phyloP scores from a whole-genome alignment of 1,140 invertebrate genomes.

The Formica exsecta region DNA sequence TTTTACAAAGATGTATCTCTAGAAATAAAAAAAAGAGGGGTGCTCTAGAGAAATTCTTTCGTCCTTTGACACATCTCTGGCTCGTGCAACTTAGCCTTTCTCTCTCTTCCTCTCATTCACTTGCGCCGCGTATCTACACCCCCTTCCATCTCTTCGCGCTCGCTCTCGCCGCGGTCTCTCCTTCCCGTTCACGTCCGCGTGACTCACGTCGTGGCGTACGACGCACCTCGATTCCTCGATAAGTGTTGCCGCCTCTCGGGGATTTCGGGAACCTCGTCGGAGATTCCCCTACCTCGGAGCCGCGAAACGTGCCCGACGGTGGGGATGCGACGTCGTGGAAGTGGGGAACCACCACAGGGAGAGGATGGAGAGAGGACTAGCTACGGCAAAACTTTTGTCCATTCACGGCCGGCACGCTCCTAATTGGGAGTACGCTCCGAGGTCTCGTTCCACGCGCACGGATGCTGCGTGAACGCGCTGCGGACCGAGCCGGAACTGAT shows the following conservation, averaged over 20 bases:
- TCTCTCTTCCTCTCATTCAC: conserved; percentile 50
- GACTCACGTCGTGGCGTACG: conserved; percentile 82
- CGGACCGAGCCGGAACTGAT: conserved; percentile 59
- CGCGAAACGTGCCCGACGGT: conserved; percentile 22
- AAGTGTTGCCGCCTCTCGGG: conserved; percentile 85
- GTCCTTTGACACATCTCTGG: conserved; percentile 45
- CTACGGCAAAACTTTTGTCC: conserved; percentile 84
- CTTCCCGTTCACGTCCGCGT: conserved; percentile 75
- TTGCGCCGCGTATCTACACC: not conserved
- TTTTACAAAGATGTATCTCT: conserved; percentile 15
- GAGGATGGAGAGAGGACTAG: conserved; percentile 41
- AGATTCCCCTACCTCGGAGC: conserved; percentile 78
- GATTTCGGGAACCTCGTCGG: conserved; percentile 81
- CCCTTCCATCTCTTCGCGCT: conserved; percentile 16
- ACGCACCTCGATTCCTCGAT: conserved; percentile 76
- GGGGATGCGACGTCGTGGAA: conserved; percentile 26
- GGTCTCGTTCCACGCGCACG: conserved; percentile 78
- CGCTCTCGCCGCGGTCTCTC: conserved; percentile 19
- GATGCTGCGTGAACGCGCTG: conserved; percentile 60
- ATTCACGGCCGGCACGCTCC: conserved; percentile 78
- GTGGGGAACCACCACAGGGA: conserved; percentile 23
- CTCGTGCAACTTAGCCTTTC: conserved; percentile 31
- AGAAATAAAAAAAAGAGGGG: conserved; percentile 1
- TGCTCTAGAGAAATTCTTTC: conserved; percentile 4
- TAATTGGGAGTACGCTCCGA: conserved; percentile 79